Evolutionary conservation across 2,888 invertebrate genomes (phyloP).

Genomic region (Orthosia gracilis): DNA sequence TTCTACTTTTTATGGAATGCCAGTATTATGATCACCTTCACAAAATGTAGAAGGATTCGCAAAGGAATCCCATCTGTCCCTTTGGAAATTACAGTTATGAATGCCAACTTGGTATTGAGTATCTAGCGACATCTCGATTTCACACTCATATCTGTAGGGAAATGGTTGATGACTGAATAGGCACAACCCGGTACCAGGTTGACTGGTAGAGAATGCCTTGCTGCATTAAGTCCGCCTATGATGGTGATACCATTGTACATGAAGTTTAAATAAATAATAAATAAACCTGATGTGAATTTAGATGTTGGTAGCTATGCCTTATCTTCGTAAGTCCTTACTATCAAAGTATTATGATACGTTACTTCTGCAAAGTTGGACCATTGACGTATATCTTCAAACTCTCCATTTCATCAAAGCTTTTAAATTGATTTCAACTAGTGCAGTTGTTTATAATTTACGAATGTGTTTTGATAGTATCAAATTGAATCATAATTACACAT

Average conservation of each 20-base stretch:
- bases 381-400: background rate
- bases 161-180: slow-evolving; percentile 2
- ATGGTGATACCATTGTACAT: too few relatives aligned
- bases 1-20: background rate
- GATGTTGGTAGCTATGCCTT: background rate
- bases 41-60: background rate
- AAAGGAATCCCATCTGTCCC: background rate
- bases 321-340: background rate
- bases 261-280: too few relatives aligned
- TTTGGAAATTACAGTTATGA: slow-evolving; percentile 24
- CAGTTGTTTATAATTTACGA: background rate
- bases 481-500: background rate
- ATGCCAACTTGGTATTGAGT: slow-evolving; percentile 4
- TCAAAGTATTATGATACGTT: background rate
- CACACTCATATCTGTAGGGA: slow-evolving; percentile 1
- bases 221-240: too few relatives aligned
- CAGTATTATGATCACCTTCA: background rate
- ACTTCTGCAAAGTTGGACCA: background rate
- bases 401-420: background rate
- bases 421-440: background rate
- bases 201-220: too few relatives aligned
- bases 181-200: too few relatives aligned
- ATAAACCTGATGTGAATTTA: background rate
- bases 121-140: slow-evolving; percentile 24
- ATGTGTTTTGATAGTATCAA: background rate